Evolutionary conservation across 2,113 vertebrate genomes (phyloP).

Genomic region (Euleptes europaea): DNA sequence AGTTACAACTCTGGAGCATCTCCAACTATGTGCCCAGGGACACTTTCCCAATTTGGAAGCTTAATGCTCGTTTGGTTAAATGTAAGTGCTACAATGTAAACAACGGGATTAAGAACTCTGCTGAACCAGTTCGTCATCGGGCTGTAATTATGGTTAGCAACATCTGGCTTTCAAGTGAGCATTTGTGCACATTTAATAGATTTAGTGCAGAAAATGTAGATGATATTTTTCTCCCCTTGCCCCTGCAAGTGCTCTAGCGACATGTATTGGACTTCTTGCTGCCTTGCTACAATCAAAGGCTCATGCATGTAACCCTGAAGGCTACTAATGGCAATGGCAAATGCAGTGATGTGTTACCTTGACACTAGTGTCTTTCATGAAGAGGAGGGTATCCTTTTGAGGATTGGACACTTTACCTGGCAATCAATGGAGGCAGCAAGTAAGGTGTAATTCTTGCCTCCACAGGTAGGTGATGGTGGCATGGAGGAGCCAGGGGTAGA

Average conservation of each 20-base stretch:
- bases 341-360: neutral
- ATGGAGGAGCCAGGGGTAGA: too few relatives aligned
- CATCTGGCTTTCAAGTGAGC: neutral
- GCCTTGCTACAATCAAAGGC: neutral
- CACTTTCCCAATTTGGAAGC: neutral
- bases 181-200: neutral
- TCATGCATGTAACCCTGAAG: too few relatives aligned
- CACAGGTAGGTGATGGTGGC: too few relatives aligned
- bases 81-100: neutral
- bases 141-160: neutral
- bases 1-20: neutral
- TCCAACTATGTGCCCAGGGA: neutral
- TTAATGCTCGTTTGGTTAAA: neutral
- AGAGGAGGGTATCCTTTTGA: too few relatives aligned
- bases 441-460: too few relatives aligned
- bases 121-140: neutral
- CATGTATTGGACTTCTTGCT: neutral
- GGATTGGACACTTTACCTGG: too few relatives aligned
- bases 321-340: neutral
- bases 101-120: neutral
- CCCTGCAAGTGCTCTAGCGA: neutral
- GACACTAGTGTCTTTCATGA: too few relatives aligned
- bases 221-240: neutral
- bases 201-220: neutral
- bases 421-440: too few relatives aligned